These are phyloP conservation scores for Hedychridium roseum DNA, from an alignment of 2,888 invertebrate species.

Conservation along the genomic window DNA sequence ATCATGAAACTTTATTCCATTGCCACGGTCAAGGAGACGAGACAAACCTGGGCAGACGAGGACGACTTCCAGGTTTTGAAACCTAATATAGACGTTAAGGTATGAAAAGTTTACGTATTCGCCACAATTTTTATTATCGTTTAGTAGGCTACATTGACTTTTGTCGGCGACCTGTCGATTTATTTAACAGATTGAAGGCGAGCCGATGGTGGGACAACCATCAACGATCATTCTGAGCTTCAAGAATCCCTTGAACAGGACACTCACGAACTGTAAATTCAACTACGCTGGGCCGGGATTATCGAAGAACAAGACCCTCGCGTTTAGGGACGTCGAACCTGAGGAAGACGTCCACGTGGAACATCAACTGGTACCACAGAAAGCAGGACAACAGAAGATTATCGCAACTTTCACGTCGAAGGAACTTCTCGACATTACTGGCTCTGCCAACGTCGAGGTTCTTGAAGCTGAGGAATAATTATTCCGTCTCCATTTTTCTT, in stretches of 20 bases:
- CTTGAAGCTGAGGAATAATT: slow-evolving; percentile 48
- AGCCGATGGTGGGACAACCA: slow-evolving; percentile 68
- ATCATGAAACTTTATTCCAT: slow-evolving; percentile 82
- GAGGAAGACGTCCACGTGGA: slow-evolving; percentile 67
- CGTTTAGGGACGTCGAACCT: slow-evolving; percentile 68
- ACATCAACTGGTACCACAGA: slow-evolving; percentile 71
- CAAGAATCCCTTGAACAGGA: slow-evolving; percentile 73
- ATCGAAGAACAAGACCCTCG: slow-evolving; percentile 68
- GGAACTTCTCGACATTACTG: slow-evolving; percentile 75
- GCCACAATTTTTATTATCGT: neutral
- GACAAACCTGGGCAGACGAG: slow-evolving; percentile 83
- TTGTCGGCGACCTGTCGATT: neutral
- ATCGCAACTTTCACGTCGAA: slow-evolving; percentile 77
- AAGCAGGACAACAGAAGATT: slow-evolving; percentile 71
- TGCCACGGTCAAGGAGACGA: slow-evolving; percentile 81
- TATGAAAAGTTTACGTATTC: slow-evolving; percentile 50
- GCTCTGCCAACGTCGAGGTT: slow-evolving; percentile 72
- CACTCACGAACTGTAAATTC: slow-evolving; percentile 74
- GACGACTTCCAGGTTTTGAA: slow-evolving; percentile 83
- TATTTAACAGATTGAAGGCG: slow-evolving; percentile 69
- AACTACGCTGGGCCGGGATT: slow-evolving; percentile 76
- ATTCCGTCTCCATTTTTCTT: slow-evolving; percentile 5
- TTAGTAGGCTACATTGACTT: neutral
- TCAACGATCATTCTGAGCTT: slow-evolving; percentile 70
- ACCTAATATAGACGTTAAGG: slow-evolving; percentile 75